phyloP scores from a whole-genome alignment of 2,797 vertebrate species.

The Microctenopoma stevenorrisi region DNA sequence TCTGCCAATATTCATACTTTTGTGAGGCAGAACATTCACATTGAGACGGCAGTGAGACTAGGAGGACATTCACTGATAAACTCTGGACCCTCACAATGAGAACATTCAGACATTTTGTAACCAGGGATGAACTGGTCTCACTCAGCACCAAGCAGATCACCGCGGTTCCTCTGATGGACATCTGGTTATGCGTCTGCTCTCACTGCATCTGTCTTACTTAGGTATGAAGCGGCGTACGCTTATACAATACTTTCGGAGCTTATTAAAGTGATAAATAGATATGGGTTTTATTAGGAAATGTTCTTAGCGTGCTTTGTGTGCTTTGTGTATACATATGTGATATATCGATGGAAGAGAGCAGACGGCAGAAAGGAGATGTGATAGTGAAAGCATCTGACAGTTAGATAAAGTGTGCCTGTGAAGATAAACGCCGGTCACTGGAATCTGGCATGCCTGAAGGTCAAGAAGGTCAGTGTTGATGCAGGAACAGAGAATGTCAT shows the following conservation, averaged over 20 bases:
- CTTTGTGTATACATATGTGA: constrained; percentile 19
- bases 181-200: constrained; percentile 29
- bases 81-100: constrained; percentile 79
- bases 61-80: constrained; percentile 82
- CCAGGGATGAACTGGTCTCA: constrained; percentile 56
- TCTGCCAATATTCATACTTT: constrained; percentile 71
- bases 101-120: constrained; percentile 73
- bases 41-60: constrained; percentile 69
- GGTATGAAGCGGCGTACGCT: constrained; percentile 6
- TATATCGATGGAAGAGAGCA: not conserved
- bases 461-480: constrained; percentile 72
- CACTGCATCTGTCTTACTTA: constrained; percentile 3
- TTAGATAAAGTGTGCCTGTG: constrained; percentile 48
- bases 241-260: not conserved
- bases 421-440: constrained; percentile 66
- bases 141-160: constrained; percentile 39
- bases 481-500: constrained; percentile 56
- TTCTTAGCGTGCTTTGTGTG: not conserved
- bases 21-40: constrained; percentile 78
- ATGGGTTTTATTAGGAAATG: not conserved
- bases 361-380: constrained; percentile 26
- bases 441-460: constrained; percentile 60
- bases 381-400: constrained; percentile 63
- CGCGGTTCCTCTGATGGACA: constrained; percentile 16
- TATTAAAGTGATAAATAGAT: not conserved